phyloP scores from a whole-genome alignment of 2,888 invertebrate genomes.

The Polydrusus cervinus region DNA sequence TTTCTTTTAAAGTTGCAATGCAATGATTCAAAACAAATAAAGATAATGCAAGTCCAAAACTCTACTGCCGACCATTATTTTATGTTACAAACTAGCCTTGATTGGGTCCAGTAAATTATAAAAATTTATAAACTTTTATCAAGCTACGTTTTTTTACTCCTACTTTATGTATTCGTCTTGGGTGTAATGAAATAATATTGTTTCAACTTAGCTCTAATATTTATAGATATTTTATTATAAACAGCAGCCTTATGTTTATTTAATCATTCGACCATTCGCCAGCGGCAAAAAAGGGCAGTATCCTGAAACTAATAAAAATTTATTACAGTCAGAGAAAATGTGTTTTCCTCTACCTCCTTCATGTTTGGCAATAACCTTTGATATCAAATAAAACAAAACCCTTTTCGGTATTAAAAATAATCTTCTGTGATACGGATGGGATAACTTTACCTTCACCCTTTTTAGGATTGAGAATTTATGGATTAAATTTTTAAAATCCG shows the following conservation, averaged over 20 bases:
- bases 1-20: too few relatives aligned
- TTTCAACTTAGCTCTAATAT: too few relatives aligned
- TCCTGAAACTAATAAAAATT: conserved; percentile 7
- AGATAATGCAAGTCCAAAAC: too few relatives aligned
- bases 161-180: too few relatives aligned
- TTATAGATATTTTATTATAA: neutral
- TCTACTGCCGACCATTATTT: too few relatives aligned
- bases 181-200: too few relatives aligned
- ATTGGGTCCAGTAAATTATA: too few relatives aligned
- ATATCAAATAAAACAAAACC: conserved; percentile 8
- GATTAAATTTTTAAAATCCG: too few relatives aligned
- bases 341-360: neutral
- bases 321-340: neutral
- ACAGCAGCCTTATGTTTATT: neutral
- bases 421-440: neutral
- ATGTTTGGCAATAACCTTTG: neutral
- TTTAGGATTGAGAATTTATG: neutral
- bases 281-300: neutral
- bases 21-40: too few relatives aligned
- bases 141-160: too few relatives aligned
- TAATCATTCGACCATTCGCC: conserved; percentile 8
- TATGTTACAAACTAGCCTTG: too few relatives aligned
- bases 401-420: neutral
- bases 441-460: neutral
- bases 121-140: too few relatives aligned